Conservation (phyloP, 1,140 invertebrate species). For the Penaeus japonicus region DNA sequence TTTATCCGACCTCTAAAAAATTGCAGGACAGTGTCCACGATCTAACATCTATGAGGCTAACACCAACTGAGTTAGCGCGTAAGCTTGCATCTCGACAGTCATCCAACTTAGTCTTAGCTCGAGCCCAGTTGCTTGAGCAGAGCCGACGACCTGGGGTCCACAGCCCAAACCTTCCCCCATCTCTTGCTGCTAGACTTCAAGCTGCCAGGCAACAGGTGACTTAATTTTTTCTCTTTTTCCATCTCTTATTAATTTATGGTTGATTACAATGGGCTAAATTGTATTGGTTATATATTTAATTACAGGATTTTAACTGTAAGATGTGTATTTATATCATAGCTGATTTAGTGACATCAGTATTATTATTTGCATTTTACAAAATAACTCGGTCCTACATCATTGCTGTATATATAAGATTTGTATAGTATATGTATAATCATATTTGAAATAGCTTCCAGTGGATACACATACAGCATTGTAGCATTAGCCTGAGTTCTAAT, state of each 20-base stretch:
- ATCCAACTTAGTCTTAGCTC: constrained; percentile 32
- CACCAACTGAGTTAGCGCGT: constrained; percentile 38
- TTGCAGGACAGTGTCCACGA: constrained; percentile 39
- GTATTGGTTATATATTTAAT: too few relatives aligned
- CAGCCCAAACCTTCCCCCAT: constrained; percentile 17
- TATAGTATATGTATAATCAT: too few relatives aligned
- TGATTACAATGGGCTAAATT: too few relatives aligned
- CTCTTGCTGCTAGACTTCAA: constrained; percentile 36
- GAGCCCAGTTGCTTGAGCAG: constrained; percentile 41
- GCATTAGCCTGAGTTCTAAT: too few relatives aligned
- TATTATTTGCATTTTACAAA: too few relatives aligned
- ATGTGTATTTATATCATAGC: too few relatives aligned
- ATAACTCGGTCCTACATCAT: too few relatives aligned
- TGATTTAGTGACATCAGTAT: too few relatives aligned
- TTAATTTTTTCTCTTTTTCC: not conserved
- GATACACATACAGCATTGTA: too few relatives aligned
- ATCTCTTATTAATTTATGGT: not conserved
- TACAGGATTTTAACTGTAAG: too few relatives aligned
- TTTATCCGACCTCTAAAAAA: not conserved
- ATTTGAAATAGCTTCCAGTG: too few relatives aligned
- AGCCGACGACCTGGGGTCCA: constrained; percentile 23
- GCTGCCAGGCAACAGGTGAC: constrained; percentile 41
- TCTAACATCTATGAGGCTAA: constrained; percentile 40
- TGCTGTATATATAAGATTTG: too few relatives aligned
- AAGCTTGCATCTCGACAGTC: constrained; percentile 49